A percentile compares a stretch with the other conserved stretches of the same genome.
Evolutionary conservation across 2,113 vertebrate species (phyloP).

Genomic region (Mobula birostris): DNA sequence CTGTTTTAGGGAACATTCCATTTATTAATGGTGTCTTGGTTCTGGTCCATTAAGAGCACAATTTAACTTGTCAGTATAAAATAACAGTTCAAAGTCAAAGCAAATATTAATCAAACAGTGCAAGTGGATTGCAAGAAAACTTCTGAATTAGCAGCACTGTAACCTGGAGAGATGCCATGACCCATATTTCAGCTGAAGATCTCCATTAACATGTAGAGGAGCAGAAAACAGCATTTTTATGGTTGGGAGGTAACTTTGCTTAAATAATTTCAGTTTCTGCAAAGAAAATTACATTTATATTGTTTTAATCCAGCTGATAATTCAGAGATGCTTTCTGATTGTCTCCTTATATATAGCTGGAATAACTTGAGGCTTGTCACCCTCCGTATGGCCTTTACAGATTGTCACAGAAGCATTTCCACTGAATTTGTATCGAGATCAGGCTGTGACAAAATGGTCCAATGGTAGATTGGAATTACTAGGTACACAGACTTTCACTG

Average conservation of each 20-base stretch:
- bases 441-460: too few species aligned
- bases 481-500: too few species aligned
- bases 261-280: background rate
- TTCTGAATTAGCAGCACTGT: background rate
- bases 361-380: too few species aligned
- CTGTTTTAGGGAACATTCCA: background rate
- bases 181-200: background rate
- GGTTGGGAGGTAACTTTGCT: background rate
- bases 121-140: background rate
- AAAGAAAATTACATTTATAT: background rate
- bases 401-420: too few species aligned
- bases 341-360: too few species aligned
- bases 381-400: too few species aligned
- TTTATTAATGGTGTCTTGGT: background rate
- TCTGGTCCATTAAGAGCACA: background rate
- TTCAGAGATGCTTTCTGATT: background rate
- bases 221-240: background rate
- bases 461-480: too few species aligned
- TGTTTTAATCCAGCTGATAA: background rate
- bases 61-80: conserved; percentile 23
- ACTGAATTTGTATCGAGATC: too few species aligned
- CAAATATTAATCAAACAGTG: background rate
- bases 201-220: background rate
- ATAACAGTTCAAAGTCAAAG: background rate
- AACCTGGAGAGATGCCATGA: background rate